Percentiles rank a stretch among this genome's conserved stretches.
Evolutionary conservation across 2,113 vertebrate genomes (phyloP).

Genomic region (Dissostichus mawsoni): DNA sequence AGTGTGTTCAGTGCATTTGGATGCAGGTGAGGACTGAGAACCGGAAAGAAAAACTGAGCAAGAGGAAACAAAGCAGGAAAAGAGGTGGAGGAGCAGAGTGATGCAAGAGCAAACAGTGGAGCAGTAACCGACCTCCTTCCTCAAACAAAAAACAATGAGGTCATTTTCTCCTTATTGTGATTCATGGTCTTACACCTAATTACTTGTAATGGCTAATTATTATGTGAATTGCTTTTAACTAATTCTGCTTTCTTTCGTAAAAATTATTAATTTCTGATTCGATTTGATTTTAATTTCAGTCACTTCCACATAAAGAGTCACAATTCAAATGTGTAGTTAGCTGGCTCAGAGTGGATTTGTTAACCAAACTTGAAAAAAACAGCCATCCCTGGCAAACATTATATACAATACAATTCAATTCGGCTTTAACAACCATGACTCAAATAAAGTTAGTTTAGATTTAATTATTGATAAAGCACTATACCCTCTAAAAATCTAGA

Average conservation of each 20-base stretch:
- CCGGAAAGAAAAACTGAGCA: neutral
- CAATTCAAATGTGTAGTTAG: constrained; percentile 10
- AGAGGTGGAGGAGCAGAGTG: constrained; percentile 36
- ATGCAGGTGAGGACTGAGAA: constrained; percentile 11
- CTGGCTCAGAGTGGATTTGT: constrained; percentile 25
- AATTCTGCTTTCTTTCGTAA: constrained; percentile 4
- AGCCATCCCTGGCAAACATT: constrained; percentile 17
- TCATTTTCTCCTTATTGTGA: constrained; percentile 15
- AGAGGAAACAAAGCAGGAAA: constrained; percentile 8
- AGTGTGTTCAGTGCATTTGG: neutral
- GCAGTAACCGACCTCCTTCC: constrained; percentile 41
- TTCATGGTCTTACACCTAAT: neutral
- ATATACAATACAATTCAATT: too few relatives aligned
- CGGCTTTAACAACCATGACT: too few relatives aligned
- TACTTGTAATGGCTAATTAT: neutral
- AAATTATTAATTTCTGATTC: constrained; percentile 13
- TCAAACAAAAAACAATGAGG: constrained; percentile 40
- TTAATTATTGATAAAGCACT: constrained; percentile 2
- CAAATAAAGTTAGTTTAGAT: constrained; percentile 12
- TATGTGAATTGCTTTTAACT: neutral
- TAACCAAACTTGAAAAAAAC: constrained; percentile 14
- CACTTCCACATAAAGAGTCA: neutral
- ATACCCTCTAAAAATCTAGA: neutral
- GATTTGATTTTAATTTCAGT: neutral
- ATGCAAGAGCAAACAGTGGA: constrained; percentile 62